Percentiles rank a stretch among this genome's conserved stretches.
These are phyloP conservation scores for Agriopis marginaria DNA, from an alignment of 2,888 invertebrate species.

Conservation along the genomic window DNA sequence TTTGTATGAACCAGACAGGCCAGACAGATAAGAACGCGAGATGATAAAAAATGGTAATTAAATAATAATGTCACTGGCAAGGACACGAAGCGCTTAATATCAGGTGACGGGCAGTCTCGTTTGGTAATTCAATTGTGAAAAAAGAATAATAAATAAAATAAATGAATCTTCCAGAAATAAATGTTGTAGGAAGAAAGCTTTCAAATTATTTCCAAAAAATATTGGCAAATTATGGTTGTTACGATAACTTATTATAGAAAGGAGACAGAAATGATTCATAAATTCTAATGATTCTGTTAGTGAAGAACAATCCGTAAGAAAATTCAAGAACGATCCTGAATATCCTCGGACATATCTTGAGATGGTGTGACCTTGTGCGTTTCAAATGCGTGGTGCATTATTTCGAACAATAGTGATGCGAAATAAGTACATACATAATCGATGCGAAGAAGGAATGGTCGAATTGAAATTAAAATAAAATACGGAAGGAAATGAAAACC, in stretches of 20 bases:
- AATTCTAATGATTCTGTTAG: background rate
- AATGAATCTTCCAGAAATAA: no score
- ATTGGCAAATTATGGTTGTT: background rate
- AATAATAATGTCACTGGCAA: no score
- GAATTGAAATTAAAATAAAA: conserved; percentile 5
- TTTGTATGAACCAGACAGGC: no score
- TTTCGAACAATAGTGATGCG: conserved; percentile 1
- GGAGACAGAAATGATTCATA: background rate
- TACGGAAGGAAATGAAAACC: conserved; percentile 19
- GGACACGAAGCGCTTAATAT: no score
- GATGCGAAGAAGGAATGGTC: background rate
- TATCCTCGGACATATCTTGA: conserved; percentile 24
- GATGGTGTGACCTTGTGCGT: conserved; percentile 2
- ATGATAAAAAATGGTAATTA: no score
- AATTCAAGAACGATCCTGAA: background rate
- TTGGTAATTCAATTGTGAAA: no score
- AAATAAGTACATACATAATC: background rate
- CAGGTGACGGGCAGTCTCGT: no score
- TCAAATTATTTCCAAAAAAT: no score
- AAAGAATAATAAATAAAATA: no score
- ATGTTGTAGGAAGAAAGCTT: no score
- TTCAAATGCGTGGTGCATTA: background rate
- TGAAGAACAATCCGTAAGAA: background rate
- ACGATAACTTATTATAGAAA: background rate
- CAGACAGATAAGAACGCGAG: no score